Base-by-base conservation (phyloP, 2,113 vertebrate genomes). In the Aptenodytes patagonicus region DNA sequence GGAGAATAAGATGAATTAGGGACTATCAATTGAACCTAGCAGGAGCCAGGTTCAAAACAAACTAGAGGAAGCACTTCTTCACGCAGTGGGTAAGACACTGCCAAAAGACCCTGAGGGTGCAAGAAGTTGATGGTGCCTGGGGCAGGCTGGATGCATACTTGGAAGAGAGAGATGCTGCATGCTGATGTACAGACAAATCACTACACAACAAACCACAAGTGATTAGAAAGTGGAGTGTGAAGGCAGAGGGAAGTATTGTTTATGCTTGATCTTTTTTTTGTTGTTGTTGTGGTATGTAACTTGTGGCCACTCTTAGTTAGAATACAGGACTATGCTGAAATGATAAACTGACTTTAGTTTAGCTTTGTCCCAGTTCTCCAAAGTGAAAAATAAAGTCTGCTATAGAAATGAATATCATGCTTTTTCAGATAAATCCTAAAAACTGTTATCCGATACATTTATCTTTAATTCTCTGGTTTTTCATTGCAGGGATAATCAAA, bases 361-460 rank as follows among this genome's bases (percentile, higher is more conserved):
- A 93, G 34, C 21, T 94, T 73, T 90, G 49, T 94, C 49, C 38
- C 8, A 24, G 31, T 77, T 69, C 22, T 92, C 28, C 40, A 69
- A 18, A 44, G 13, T 62, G 55, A 68, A 94, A 95, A 69, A 24
- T 55, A 13, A 55, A 69, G 9, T 29, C 52, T 52, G 22, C 69
- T 44, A 26, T 72, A 42, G 21, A 77, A 86, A 93, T 52, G 1
- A 75, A 9, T 90, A 19, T 64, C 0, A 11, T 47, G 4, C 11
- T 44, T 18, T 80, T 69, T 88, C 40, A 61, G 16, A 52, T 51
- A 49, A 78, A 89, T 68, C 55, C 32, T 38, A 16, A 46, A 88
- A 68, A 12, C 2, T 1, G 1, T 65, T 66, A 29, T 4, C 9
- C 1, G 10, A 28, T 61, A 22, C 13, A 34, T 28, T 62, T 0